Base-by-base conservation (phyloP, 2,113 vertebrate species). In the Picathartes gymnocephalus region DNA sequence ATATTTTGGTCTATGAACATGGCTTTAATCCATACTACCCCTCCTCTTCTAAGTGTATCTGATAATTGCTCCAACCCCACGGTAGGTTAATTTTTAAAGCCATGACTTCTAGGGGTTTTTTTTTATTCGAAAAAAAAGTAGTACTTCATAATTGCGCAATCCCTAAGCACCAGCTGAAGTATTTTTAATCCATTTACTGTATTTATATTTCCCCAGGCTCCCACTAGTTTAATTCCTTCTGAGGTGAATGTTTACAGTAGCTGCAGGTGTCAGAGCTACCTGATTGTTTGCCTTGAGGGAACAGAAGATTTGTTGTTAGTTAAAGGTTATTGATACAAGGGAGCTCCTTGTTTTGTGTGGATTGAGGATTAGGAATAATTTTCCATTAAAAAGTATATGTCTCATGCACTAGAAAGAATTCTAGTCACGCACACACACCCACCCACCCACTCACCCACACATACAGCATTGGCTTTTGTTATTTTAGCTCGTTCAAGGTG, bases 191-290 rank as follows among this genome's bases (percentile, higher is more conserved):
- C 37, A 27, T 77, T 86, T 83, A 45, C 58, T 65, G 11, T 65
- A 53, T 88, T 88, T 90, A 15, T 69, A 62, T 66, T 92, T 92
- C 60, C 60, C n/a, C 54, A 54, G 89, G 69, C 47, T 93, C 47
- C 45, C 5, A 6, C 45, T 90, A 54, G 50, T 65, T 81, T 81
- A 42, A 91, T 84, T 81, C 35, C 42, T 81, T 86, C 42, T 65
- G 50, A 81, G 39, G 47, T 60, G 57, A 90, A 84, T 45, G 20
- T 77, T 95, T 91, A 58, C 64, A 84, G 77, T 89, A 92, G 74
- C 68, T 90, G 79, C 53, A 82, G 70, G 82, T 93, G 62, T 88
- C 86, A 68, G 58, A 84, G 68, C 80, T 84, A 88, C 57, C n/a
- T 62, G 78, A 58, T 54, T 69, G 33, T 50, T 92, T 92, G 90